phyloP scores from a whole-genome alignment of 1,140 invertebrate species.

The Achroia grisella region DNA sequence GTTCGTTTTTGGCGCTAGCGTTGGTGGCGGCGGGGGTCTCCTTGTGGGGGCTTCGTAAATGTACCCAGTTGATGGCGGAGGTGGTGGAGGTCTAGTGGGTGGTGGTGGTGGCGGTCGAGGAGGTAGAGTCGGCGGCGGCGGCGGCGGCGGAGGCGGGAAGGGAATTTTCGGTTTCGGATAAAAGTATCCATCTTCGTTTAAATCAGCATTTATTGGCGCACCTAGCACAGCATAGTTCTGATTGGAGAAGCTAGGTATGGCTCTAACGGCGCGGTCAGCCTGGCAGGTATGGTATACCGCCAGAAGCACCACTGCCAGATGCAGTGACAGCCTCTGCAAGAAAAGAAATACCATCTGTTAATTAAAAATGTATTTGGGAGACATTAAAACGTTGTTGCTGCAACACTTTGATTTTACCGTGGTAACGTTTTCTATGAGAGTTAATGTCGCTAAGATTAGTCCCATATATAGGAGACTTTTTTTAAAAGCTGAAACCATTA shows the following conservation, averaged over 20 bases:
- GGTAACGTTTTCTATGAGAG: too few relatives aligned
- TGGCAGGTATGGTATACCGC: constrained; percentile 49
- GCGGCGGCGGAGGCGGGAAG: constrained; percentile 40
- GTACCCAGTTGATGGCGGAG: constrained; percentile 8
- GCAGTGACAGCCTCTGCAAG: constrained; percentile 65
- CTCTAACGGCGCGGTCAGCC: constrained; percentile 37
- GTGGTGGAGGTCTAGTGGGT: constrained; percentile 7
- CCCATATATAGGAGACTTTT: too few relatives aligned
- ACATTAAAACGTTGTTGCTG: too few relatives aligned
- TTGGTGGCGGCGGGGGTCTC: constrained; percentile 16
- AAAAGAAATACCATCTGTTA: constrained; percentile 8
- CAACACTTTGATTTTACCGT: too few relatives aligned
- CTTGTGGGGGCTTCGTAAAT: constrained; percentile 10
- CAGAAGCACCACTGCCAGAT: constrained; percentile 51
- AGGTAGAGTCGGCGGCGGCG: constrained; percentile 27
- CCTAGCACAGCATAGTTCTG: constrained; percentile 56
- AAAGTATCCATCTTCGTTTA: constrained; percentile 63
- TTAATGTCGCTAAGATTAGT: too few relatives aligned
- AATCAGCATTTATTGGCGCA: constrained; percentile 35
- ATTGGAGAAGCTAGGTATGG: constrained; percentile 35
- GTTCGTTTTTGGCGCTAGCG: constrained; percentile 12
- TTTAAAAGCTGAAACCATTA: too few relatives aligned
- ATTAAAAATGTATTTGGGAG: too few relatives aligned
- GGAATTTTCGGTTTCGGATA: constrained; percentile 58
- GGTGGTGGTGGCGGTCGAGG: constrained; percentile 16